A percentile compares a stretch with the other conserved stretches of the same genome.
Conservation (phyloP, 2,113 vertebrate species). For the Calyptommatus sinebrachiatus region DNA sequence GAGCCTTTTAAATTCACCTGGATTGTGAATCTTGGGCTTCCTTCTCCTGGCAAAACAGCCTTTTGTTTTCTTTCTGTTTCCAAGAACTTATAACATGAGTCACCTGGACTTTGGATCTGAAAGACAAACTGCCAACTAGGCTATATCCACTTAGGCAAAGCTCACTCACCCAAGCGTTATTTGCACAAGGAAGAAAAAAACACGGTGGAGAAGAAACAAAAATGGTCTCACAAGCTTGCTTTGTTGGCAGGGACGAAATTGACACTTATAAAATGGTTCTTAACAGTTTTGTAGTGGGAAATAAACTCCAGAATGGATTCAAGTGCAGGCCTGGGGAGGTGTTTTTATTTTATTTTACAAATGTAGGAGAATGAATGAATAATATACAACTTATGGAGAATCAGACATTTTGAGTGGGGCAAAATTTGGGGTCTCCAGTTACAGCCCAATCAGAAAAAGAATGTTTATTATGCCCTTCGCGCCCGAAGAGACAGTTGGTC, state of each 20-base stretch:
- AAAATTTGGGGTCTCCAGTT: neutral
- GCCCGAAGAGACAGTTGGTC: neutral
- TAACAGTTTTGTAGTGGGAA: neutral
- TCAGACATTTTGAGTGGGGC: no score
- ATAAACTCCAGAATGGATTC: neutral
- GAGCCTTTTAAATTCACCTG: neutral
- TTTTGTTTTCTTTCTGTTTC: neutral
- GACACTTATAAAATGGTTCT: neutral
- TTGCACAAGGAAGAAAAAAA: no score
- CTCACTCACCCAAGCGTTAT: neutral
- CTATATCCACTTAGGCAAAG: neutral
- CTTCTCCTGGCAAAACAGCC: neutral
- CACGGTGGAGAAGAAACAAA: neutral
- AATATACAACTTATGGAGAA: no score
- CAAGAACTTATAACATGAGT: neutral
- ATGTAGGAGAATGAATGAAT: neutral
- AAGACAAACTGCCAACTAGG: neutral
- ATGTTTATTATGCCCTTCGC: neutral
- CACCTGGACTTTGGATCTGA: neutral
- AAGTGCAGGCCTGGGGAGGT: neutral
- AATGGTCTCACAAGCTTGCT: neutral
- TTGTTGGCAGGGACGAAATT: neutral
- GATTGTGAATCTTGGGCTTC: neutral
- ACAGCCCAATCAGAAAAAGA: neutral
- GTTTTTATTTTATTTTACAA: neutral